Base-by-base conservation (phyloP, 2,797 vertebrate genomes). In the Agapornis canus region DNA sequence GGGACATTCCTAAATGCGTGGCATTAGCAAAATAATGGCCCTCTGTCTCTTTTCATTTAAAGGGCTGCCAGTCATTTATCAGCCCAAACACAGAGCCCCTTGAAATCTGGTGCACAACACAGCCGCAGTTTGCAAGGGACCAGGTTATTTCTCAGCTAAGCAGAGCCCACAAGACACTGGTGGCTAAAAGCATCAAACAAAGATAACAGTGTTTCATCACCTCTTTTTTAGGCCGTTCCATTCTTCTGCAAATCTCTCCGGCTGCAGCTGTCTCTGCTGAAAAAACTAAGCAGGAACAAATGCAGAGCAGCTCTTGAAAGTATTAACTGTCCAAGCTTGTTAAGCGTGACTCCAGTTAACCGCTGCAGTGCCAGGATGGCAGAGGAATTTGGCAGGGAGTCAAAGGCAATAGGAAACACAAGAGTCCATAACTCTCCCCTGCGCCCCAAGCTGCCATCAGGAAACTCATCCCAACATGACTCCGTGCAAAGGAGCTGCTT, bases 181-280 rank as follows among this genome's bases (percentile, higher is more conserved):
- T n/a, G 75, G 32, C 47, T 93, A 48, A 76, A 94, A 80, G 56
- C 12, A 76, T 10, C 40, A 84, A 94, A 95, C 82, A 96, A 95
- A 86, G 82, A n/a, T 59, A 87, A 88, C 56, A 86, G 76, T 91
- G 94, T 95, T 96, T 69, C 66, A 80, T 94, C 69, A 43, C 49
- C 71, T 47, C 65, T 79, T 79, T 89, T 93, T 90, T 37, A 57
- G 69, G 59, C 51, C 35, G 1, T 31, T 78, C 68, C 5, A 6
- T 78, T 94, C 70, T 95, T 75, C n/a, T 1, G 65, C 73, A 81
- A 72, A 60, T 86, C 87, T 85, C 77, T 26, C 65, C 1, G 6
- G 29, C 68, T 85, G 75, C 94, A 95, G 90, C 90, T 93, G 89
- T 79, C 91, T 60, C 91, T 82, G 78, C 32, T 81, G 52, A 64